Evolutionary conservation across 1,140 invertebrate species (phyloP), one percentile per base, ranked within the genome.

Genomic region (Rhagoletis zephyria): DNA sequence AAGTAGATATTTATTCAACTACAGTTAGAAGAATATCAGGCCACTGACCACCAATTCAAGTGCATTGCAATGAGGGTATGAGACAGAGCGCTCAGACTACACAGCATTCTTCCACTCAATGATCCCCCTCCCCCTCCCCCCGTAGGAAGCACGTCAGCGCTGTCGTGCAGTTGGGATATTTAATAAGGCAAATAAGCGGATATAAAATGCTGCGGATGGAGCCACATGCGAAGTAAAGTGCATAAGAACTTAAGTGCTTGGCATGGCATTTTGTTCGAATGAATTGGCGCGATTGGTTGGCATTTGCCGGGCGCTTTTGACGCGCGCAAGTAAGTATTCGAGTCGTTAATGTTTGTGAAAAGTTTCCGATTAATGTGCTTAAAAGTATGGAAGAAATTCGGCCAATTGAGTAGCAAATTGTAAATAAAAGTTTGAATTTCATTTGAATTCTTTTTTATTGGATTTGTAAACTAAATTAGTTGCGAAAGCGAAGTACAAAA

Each of bases 181-280:
- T 81, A 81, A 81, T 56, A 81, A 81, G 74, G 74, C 74, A 51
- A 81, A 81, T 81, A 81, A 81, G 48, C 74, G 74, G 74, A 56
- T 81, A 74, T 81, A 30, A 16, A 81, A 81, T 30, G 48, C 48
- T 81, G 48, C 42, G 74, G 51, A 81, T 30, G n/a, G 45, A 30
- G 16, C 48, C 4, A 30, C 16, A 45, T 63, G 74, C n/a, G 45
- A 48, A 3, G 48, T 9, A 42, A 19, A 81, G 48, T 45, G 40
- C 67, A 48, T 74, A 74, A 81, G 48, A 81, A 81, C 74, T 81
- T 81, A 81, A 81, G 74, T 81, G 74, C 74, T 51, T 81, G 74
- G 74, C 74, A 42, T 56, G 48, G 48, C 48, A 81, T 81, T 81
- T 48, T 7, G n/a, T 81, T 81, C 74, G 48, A 81, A 59, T 81